Conservation (phyloP, 2,113 vertebrate species). For the Malurus cyaneus region DNA sequence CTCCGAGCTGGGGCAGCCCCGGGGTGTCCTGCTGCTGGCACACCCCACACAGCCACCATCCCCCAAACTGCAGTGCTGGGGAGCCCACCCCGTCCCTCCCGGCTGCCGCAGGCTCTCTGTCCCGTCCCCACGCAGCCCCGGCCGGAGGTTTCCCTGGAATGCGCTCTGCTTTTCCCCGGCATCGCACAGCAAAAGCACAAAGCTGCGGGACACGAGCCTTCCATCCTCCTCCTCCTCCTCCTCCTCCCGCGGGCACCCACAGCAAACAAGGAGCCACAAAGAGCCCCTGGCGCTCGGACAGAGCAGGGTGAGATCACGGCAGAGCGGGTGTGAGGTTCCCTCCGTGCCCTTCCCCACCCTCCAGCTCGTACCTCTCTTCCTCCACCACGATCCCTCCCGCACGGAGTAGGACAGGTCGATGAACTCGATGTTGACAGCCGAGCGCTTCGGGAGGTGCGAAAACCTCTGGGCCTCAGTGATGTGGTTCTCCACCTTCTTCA, state of each 20-base stretch:
- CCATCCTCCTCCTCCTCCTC: neutral
- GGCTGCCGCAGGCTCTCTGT: neutral
- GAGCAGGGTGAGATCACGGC: neutral
- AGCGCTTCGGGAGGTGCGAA: constrained; percentile 93
- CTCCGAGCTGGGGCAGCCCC: neutral
- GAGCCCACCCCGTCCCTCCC: neutral
- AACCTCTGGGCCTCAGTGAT: constrained; percentile 97
- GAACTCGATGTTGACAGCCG: constrained; percentile 93
- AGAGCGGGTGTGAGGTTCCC: rapidly evolving
- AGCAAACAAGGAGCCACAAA: neutral
- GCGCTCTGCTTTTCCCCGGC: neutral
- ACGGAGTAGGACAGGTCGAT: constrained; percentile 94
- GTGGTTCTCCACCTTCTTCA: constrained; percentile 99
- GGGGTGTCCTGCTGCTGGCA: neutral
- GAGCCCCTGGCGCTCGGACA: neutral
- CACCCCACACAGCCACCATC: neutral
- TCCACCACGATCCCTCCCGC: constrained; percentile 94
- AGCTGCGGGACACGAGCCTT: neutral
- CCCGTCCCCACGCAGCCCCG: neutral
- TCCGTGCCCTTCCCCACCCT: neutral
- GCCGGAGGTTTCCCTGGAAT: neutral
- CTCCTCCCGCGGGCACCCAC: neutral
- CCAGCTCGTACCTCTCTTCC: constrained; percentile 85
- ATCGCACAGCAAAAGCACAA: neutral
- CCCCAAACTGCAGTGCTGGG: neutral